A percentile compares a stretch with the other conserved stretches of the same genome.
Evolutionary conservation across 1,140 invertebrate genomes (phyloP).

Genomic region (Medauroidea extradentata): DNA sequence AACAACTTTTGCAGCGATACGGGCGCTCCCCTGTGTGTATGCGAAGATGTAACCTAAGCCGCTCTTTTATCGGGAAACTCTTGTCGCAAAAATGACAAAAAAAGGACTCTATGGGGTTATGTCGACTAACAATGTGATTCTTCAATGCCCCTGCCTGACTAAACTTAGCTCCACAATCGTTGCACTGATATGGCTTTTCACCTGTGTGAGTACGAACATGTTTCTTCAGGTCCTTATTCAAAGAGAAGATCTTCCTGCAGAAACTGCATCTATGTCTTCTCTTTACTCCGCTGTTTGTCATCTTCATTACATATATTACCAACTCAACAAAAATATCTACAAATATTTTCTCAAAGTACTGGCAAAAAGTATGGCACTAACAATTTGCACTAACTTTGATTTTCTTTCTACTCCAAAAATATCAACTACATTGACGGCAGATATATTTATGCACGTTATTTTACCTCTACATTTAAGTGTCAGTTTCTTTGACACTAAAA

Average conservation of each 20-base stretch:
- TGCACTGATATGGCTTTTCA: slow-evolving; percentile 59
- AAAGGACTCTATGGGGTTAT: slow-evolving; percentile 51
- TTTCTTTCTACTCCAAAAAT: no score
- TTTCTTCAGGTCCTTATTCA: slow-evolving; percentile 43
- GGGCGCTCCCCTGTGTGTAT: slow-evolving; percentile 84
- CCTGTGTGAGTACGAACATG: slow-evolving; percentile 54
- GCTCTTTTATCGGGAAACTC: slow-evolving; percentile 67
- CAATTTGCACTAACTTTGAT: no score
- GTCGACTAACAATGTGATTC: slow-evolving; percentile 55
- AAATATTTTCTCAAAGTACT: no score
- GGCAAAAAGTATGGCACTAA: no score
- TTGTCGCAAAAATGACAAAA: slow-evolving; percentile 66
- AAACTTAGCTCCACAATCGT: slow-evolving; percentile 67
- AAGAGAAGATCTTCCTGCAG: slow-evolving; percentile 27
- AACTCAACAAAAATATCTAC: no score
- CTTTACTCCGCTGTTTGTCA: not conserved
- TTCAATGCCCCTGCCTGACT: slow-evolving; percentile 64
- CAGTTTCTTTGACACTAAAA: no score
- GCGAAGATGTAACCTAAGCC: slow-evolving; percentile 69
- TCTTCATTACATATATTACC: slow-evolving; percentile 6
- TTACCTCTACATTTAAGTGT: no score
- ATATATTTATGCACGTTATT: no score
- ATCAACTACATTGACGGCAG: no score
- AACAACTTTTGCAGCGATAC: slow-evolving; percentile 78
- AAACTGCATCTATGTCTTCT: slow-evolving; percentile 15